A percentile compares a stretch with the other conserved stretches of the same genome.
Evolutionary conservation across 2,113 vertebrate genomes (phyloP).

Genomic region (Zapus hudsonius): DNA sequence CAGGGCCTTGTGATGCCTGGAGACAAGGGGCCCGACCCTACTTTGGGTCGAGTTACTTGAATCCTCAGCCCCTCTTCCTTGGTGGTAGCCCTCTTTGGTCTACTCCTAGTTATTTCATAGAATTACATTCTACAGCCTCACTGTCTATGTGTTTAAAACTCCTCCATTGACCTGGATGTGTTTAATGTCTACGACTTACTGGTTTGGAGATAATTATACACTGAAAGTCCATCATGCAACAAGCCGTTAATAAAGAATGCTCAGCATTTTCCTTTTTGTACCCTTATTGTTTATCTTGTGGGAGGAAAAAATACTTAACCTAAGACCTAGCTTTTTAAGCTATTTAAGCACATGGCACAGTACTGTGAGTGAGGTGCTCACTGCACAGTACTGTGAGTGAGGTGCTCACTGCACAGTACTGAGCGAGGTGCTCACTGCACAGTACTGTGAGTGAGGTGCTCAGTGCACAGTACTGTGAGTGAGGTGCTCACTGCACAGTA

Average conservation of each 20-base stretch:
- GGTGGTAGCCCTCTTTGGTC: not conserved
- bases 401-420: no score
- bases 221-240: not conserved
- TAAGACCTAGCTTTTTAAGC: not conserved
- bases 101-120: not conserved
- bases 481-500: not conserved
- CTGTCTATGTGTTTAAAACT: not conserved
- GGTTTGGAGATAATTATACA: not conserved
- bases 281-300: not conserved
- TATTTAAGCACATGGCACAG: not conserved
- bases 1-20: not conserved
- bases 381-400: no score
- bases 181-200: not conserved
- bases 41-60: not conserved
- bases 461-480: not conserved
- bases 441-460: no score
- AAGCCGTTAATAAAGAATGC: not conserved
- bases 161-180: not conserved
- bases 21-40: not conserved
- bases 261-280: not conserved
- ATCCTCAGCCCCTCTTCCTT: not conserved
- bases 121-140: not conserved
- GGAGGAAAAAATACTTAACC: not conserved
- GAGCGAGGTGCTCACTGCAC: not conserved
- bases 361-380: not conserved